These are phyloP conservation scores for Hipparchia semele DNA, from an alignment of 2,888 invertebrate species.

Conservation along the genomic window DNA sequence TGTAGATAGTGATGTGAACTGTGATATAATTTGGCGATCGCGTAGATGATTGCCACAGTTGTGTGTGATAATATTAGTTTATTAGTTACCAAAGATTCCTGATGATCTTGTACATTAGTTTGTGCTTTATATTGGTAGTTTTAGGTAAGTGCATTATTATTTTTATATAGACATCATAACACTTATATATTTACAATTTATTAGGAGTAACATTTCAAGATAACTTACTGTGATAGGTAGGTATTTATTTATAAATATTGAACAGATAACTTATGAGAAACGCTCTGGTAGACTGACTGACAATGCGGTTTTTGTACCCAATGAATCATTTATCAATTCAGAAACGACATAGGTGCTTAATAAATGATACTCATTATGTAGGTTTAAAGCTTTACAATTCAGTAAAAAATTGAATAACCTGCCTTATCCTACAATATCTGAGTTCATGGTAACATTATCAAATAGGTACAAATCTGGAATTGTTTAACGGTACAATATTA, in stretches of 20 bases:
- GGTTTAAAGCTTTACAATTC: neutral
- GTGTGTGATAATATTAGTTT: conserved; percentile 79
- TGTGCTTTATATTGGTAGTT: conserved; percentile 83
- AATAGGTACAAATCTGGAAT: too few species aligned
- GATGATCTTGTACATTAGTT: conserved; percentile 83
- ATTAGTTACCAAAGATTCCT: conserved; percentile 83
- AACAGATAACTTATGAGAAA: neutral
- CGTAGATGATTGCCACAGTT: conserved; percentile 77
- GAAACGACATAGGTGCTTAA: conserved; percentile 5
- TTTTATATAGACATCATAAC: neutral
- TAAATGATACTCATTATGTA: neutral
- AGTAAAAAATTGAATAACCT: neutral
- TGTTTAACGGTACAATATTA: neutral
- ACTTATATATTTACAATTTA: neutral
- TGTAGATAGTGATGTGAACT: conserved; percentile 81
- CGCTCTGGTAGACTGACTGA: conserved; percentile 4
- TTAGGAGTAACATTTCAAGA: neutral
- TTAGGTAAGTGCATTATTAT: conserved; percentile 67
- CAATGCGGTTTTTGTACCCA: conserved; percentile 22
- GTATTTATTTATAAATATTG: neutral
- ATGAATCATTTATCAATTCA: conserved; percentile 29
- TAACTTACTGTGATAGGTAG: neutral
- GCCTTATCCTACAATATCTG: neutral
- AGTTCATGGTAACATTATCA: neutral
- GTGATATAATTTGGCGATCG: conserved; percentile 79